These are phyloP conservation scores for Heptranchias perlo DNA, from an alignment of 2,113 vertebrate genomes.

Conservation along the genomic window DNA sequence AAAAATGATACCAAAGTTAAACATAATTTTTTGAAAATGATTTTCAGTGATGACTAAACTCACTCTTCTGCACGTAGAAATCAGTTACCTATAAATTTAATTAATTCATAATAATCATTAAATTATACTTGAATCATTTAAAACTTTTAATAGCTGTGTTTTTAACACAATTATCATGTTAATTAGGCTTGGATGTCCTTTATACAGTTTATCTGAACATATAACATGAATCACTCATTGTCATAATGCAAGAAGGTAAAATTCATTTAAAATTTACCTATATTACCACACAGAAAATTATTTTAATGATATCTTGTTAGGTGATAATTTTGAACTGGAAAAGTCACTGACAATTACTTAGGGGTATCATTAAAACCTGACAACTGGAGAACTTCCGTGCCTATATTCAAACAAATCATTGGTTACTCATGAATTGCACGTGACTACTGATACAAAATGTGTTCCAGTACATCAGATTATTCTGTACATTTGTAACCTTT, in stretches of 20 bases:
- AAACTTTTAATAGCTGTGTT: not conserved
- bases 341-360: not conserved
- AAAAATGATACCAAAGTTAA: not conserved
- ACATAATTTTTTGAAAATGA: not conserved
- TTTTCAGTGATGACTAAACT: not conserved
- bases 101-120: not conserved
- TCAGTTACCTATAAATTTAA: not conserved
- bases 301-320: not conserved
- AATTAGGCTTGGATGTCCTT: not conserved
- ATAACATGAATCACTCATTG: not conserved
- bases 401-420: not conserved
- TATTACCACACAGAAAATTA: not conserved
- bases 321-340: not conserved
- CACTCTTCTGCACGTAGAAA: not conserved
- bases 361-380: not conserved
- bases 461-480: not conserved
- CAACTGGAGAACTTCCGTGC: not conserved
- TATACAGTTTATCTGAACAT: not conserved
- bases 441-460: not conserved
- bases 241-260: not conserved
- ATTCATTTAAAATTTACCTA: not conserved
- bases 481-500: not conserved
- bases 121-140: not conserved
- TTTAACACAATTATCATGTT: not conserved
- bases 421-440: not conserved